A percentile compares a stretch with the other conserved stretches of the same genome.
Conservation (phyloP, 2,888 invertebrate species). For the Ditula angustiorana region DNA sequence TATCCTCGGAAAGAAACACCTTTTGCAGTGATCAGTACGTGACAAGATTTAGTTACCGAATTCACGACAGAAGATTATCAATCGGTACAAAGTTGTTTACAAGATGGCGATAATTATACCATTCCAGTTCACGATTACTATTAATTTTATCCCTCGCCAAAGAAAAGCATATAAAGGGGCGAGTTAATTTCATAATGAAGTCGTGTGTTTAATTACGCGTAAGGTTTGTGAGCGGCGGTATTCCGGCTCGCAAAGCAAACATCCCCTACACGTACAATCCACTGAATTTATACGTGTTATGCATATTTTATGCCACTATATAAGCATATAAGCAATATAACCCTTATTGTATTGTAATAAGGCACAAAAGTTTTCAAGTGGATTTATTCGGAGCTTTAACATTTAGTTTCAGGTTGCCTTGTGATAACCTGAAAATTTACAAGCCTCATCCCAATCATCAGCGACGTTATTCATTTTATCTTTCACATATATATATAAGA, state of each 20-base stretch:
- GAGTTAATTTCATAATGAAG: constrained; percentile 37
- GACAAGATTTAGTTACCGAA: background rate
- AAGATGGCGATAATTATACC: background rate
- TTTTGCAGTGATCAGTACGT: too few species aligned
- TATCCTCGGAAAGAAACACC: too few species aligned
- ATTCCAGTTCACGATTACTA: constrained; percentile 3
- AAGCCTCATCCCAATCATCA: background rate
- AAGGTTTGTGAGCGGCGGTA: constrained; percentile 31
- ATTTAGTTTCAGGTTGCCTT: constrained; percentile 1
- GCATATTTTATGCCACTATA: constrained; percentile 3
- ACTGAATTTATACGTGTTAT: constrained; percentile 10
- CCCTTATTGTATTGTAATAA: background rate
- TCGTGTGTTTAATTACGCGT: constrained; percentile 39
- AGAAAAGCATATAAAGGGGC: constrained; percentile 23
- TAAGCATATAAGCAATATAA: background rate
- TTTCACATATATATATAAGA: constrained; percentile 7
- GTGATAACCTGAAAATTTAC: too few species aligned
- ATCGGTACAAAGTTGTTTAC: background rate
- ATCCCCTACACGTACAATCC: constrained; percentile 3
- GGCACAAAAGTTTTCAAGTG: background rate
- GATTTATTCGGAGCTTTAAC: constrained; percentile 1
- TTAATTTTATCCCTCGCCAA: constrained; percentile 7
- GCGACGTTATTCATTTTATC: constrained; percentile 23
- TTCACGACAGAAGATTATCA: background rate
- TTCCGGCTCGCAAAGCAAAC: constrained; percentile 31